Evolutionary conservation across 1,140 invertebrate genomes (phyloP).

Genomic region (Drosophila baimaii): DNA sequence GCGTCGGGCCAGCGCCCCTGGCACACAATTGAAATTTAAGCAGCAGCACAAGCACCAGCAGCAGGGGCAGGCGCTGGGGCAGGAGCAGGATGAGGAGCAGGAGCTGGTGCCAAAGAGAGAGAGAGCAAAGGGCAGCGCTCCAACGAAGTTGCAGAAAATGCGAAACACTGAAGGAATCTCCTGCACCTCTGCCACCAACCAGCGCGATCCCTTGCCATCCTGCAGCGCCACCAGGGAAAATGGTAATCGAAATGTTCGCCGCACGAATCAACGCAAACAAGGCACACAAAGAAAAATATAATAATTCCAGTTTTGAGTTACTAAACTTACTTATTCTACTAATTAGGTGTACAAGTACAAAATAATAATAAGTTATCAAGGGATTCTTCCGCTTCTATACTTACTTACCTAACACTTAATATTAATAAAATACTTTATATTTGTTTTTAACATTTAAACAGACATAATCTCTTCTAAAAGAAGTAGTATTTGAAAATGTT

Average conservation of each 20-base stretch:
- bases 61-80: conserved; percentile 28
- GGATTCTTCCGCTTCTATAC: no score
- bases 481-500: background rate
- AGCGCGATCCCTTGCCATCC: background rate
- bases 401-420: background rate
- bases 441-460: no score
- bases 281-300: conserved; percentile 22
- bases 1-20: conserved; percentile 69
- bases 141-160: conserved; percentile 71
- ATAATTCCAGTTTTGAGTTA: background rate
- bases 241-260: conserved; percentile 79
- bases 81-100: conserved; percentile 10
- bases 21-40: conserved; percentile 81
- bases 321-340: no score
- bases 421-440: background rate
- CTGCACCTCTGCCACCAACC: conserved; percentile 1
- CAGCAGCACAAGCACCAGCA: conserved; percentile 40
- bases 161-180: conserved; percentile 60
- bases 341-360: no score
- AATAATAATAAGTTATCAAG: no score
- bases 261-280: conserved; percentile 61
- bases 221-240: conserved; percentile 50
- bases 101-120: conserved; percentile 11
- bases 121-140: conserved; percentile 38
- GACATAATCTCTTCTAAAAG: background rate